Percentiles rank a stretch among this genome's conserved stretches.
Evolutionary conservation across 2,888 invertebrate genomes (phyloP).

Genomic region (Meliscaeva auricollis): DNA sequence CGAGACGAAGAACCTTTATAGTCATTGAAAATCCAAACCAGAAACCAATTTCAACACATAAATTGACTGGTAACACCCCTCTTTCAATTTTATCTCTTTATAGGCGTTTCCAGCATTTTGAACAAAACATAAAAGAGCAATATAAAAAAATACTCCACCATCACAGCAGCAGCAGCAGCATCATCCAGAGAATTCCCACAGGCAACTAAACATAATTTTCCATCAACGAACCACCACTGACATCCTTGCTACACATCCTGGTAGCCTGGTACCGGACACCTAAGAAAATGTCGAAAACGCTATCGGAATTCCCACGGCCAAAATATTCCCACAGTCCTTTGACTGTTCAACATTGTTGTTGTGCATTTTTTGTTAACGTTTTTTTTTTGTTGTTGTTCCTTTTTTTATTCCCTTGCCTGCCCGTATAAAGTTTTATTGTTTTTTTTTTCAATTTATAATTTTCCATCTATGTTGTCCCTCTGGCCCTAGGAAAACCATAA

Average conservation of each 20-base stretch:
- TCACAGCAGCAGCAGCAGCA: neutral
- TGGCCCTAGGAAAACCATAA: slow-evolving; percentile 45
- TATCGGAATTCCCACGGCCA: slow-evolving; percentile 84
- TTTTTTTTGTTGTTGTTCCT: slow-evolving; percentile 77
- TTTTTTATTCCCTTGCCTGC: slow-evolving; percentile 45
- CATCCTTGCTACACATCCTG: slow-evolving; percentile 78
- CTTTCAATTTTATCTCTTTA: slow-evolving; percentile 42
- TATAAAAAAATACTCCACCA: slow-evolving; percentile 19
- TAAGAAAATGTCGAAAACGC: slow-evolving; percentile 83
- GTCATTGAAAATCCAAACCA: neutral
- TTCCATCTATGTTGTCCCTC: slow-evolving; percentile 17
- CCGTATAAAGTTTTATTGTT: slow-evolving; percentile 21
- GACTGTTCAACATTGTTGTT: slow-evolving; percentile 67
- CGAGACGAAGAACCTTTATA: neutral
- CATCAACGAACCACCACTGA: neutral
- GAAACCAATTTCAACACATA: slow-evolving; percentile 24
- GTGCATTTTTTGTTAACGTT: slow-evolving; percentile 38
- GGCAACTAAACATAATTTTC: slow-evolving; percentile 46
- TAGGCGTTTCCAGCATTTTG: slow-evolving; percentile 66
- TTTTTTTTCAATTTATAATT: slow-evolving; percentile 13
- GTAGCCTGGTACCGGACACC: slow-evolving; percentile 83
- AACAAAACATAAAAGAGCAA: neutral
- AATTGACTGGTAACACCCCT: slow-evolving; percentile 59
- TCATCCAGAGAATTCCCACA: slow-evolving; percentile 62
- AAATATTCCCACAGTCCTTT: slow-evolving; percentile 83